These are phyloP conservation scores for Ommatoiulus sabulosus DNA, from an alignment of 2,888 invertebrate species.

Conservation along the genomic window DNA sequence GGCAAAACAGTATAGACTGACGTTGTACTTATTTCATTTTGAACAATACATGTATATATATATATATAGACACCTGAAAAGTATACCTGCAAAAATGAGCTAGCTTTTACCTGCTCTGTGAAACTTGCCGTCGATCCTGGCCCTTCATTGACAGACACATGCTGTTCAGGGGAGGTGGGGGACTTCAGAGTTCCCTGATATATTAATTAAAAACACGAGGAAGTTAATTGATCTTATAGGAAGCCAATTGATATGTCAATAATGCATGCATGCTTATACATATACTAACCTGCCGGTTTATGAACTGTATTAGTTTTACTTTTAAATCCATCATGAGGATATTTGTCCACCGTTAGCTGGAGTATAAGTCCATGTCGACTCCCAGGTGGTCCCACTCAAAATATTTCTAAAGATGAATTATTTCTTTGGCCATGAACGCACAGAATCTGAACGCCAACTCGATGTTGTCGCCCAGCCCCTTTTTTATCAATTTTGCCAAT, in stretches of 20 bases:
- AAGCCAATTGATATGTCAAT: background rate
- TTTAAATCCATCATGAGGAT: constrained; percentile 42
- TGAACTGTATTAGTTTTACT: constrained; percentile 46
- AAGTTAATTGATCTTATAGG: background rate
- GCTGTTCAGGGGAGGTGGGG: constrained; percentile 27
- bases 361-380: background rate
- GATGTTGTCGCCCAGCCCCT: background rate
- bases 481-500: no score
- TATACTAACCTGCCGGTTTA: constrained; percentile 39
- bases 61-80: no score
- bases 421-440: background rate
- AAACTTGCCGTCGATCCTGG: constrained; percentile 29
- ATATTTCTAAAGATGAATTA: background rate
- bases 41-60: no score
- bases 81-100: no score
- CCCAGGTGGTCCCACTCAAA: background rate
- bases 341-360: background rate
- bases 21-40: no score
- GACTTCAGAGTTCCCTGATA: constrained; percentile 37
- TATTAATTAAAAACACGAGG: background rate
- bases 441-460: background rate
- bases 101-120: constrained; percentile 9
- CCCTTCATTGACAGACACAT: background rate
- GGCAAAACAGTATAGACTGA: no score
- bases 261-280: background rate